Evolutionary conservation across 2,797 vertebrate genomes (phyloP).

Genomic region (Acanthurus tractus): DNA sequence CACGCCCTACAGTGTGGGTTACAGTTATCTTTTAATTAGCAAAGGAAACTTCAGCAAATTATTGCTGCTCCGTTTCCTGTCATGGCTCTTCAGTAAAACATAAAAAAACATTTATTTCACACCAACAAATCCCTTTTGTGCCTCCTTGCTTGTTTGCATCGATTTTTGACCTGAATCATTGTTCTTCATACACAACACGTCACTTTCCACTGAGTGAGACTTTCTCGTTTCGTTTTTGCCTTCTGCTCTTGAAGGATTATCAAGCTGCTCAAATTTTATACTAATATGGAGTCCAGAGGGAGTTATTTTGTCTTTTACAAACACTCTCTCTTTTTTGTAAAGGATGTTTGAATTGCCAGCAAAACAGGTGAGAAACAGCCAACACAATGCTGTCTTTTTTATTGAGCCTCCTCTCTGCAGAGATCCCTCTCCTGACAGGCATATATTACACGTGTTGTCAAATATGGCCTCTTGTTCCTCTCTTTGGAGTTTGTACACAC

Average conservation of each 20-base stretch:
- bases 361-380: conserved; percentile 34
- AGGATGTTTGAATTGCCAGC: conserved; percentile 16
- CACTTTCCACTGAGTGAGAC: conserved; percentile 22
- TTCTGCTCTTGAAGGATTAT: conserved; percentile 30
- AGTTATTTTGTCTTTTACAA: conserved; percentile 31
- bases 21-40: conserved; percentile 80
- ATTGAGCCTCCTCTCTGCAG: conserved; percentile 21
- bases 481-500: conserved; percentile 25
- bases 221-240: conserved; percentile 32
- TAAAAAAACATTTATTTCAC: conserved; percentile 12
- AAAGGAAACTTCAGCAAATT: conserved; percentile 46
- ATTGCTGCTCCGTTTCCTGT: conserved; percentile 45
- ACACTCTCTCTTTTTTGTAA: conserved; percentile 24
- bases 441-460: conserved; percentile 40
- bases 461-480: conserved; percentile 27
- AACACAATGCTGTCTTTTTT: conserved; percentile 26
- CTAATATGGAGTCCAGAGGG: conserved; percentile 27
- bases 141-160: neutral
- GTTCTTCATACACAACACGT: conserved; percentile 8
- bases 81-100: conserved; percentile 21
- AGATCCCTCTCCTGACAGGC: conserved; percentile 15
- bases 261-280: conserved; percentile 24
- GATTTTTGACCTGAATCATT: conserved; percentile 36
- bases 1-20: conserved; percentile 58
- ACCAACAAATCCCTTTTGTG: conserved; percentile 13